Percentiles rank a stretch among this genome's conserved stretches.
phyloP scores from a whole-genome alignment of 2,113 vertebrate genomes.

The Sminthopsis crassicaudata region DNA sequence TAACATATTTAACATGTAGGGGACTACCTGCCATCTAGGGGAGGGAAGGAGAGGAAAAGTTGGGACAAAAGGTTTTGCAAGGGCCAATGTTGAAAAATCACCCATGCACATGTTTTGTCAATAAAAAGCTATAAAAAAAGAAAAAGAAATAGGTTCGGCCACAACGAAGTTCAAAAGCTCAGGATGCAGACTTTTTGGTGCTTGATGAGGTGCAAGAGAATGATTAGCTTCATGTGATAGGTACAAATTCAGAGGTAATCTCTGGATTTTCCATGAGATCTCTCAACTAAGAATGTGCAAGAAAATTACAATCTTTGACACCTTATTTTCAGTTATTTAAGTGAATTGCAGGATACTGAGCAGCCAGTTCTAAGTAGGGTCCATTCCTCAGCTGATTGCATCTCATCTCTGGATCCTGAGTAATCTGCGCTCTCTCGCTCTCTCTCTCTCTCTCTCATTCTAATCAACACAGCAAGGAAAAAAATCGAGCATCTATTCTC shows the following conservation, averaged over 20 bases:
- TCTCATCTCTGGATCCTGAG: background rate
- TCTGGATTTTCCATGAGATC: background rate
- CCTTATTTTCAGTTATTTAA: background rate
- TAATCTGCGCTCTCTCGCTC: background rate
- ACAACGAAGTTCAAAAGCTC: background rate
- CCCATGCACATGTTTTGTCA: too few relatives aligned
- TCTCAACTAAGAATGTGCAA: background rate
- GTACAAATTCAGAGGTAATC: background rate
- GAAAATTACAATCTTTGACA: background rate
- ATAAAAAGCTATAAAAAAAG: too few relatives aligned
- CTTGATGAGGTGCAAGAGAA: background rate
- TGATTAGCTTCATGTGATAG: background rate
- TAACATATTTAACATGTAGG: too few relatives aligned
- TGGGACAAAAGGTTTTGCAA: too few relatives aligned
- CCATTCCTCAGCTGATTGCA: background rate
- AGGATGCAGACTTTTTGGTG: background rate
- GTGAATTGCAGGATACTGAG: background rate
- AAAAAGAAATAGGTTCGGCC: background rate
- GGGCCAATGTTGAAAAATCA: too few relatives aligned
- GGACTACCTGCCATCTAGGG: too few relatives aligned
- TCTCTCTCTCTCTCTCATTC: slow-evolving; percentile 7
- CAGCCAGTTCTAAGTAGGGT: background rate
- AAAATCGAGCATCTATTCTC: background rate
- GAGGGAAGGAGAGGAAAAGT: too few relatives aligned
- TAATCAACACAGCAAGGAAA: background rate